Evolutionary conservation across 1,140 invertebrate species (phyloP), one percentile per base, ranked within the genome.

Genomic region (Helicoverpa armigera): DNA sequence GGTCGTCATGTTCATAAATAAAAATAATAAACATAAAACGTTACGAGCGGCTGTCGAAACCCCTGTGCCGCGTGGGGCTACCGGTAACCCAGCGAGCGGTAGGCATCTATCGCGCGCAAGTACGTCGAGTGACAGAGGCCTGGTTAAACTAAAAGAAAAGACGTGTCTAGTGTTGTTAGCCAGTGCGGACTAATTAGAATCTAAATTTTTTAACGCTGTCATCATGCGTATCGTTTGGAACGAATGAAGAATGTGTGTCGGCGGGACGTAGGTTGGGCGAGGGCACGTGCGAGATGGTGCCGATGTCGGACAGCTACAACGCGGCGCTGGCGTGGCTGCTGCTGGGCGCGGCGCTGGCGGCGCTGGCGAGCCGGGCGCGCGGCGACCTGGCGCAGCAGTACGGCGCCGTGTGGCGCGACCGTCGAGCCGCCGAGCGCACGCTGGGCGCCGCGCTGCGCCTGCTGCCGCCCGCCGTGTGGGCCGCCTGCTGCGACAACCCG

Each of bases 311-410:
- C 81, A 74, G 72, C 73, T 84, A 87, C 82, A 35, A 82, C 58
- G 50, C 80, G 79, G 78, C 80, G 35, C 79, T 85, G n/a, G 86
- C 80, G 76, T 81, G 70, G 81, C 82, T 90, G 84, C 74, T 90
- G 83, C 81, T 89, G 63, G 67, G 29, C 9, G 77, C 82, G 4
- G 75, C 70, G 29, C 43, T 70, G 48, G 60, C 70, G 72, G 48
- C 35, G 35, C 70, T 76, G 80, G 65, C 51, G 10, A 0, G 43
- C 82, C 80, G n/a, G 4, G 84, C 86, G 53, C 65, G 83, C 12
- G 81, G 79, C 11, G 86, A 89, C 63, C 85, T 91, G 4, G 43
- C 51, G 70, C 78, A 82, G 11, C 81, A 86, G 54, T 86, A 87
- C 72, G 72, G 82, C 10, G n/a, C 4, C 7, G 9, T 10, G 16